phyloP scores from a whole-genome alignment of 2,113 vertebrate species.

The Lagopus muta region DNA sequence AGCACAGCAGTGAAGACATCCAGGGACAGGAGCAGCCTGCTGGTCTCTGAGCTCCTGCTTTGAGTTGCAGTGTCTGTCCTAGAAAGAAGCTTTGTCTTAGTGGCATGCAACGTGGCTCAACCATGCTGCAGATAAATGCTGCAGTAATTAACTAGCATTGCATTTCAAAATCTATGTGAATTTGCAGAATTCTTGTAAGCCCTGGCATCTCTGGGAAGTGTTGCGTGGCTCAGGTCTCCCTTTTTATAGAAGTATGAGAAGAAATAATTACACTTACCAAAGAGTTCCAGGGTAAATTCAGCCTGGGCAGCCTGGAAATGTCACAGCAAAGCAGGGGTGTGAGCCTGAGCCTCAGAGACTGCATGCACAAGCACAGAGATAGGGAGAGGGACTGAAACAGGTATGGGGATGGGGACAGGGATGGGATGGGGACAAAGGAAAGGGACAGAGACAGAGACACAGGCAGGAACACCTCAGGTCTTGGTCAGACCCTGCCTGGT shows the following conservation, averaged over 20 bases:
- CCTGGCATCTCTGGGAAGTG: not conserved
- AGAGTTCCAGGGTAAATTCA: not conserved
- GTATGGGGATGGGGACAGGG: not conserved
- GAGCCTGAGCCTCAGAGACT: not conserved
- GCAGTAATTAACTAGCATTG: not conserved
- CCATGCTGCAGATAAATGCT: not conserved
- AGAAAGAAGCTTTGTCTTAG: not conserved
- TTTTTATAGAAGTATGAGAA: not conserved
- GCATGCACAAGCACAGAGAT: not conserved
- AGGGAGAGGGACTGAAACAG: not conserved
- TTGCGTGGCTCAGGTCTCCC: not conserved
- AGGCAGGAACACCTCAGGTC: not conserved
- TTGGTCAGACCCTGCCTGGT: too few relatives aligned
- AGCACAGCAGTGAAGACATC: accelerated
- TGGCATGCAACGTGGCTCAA: not conserved
- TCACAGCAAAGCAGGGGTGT: not conserved
- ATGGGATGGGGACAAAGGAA: too few relatives aligned
- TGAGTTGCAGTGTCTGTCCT: accelerated
- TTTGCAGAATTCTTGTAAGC: not conserved
- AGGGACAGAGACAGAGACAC: not conserved
- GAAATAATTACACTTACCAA: not conserved
- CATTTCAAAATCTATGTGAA: not conserved
- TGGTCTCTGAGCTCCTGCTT: not conserved
- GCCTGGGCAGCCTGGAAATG: not conserved
- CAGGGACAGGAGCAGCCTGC: not conserved